Evolutionary conservation across 2,888 invertebrate genomes (phyloP), one percentile per base, ranked within the genome.

Genomic region (Labia minor): DNA sequence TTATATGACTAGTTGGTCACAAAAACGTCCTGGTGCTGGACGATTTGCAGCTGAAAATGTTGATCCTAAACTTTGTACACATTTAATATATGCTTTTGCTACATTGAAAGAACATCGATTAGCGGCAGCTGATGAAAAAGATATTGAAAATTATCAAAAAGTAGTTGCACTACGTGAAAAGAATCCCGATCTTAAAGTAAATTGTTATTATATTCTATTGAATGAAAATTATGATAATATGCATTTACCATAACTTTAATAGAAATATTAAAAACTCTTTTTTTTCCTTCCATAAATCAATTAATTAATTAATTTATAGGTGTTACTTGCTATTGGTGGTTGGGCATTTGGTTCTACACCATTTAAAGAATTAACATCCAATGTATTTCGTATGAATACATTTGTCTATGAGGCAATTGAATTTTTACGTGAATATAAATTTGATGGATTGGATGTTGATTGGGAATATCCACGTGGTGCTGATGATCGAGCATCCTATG

Each of bases 341-440:
- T 96, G 95, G 95, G 93, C 93, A 0, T 95, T 95, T 74, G 95
- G 95, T 11, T 95, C 95, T 0, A 93, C 92, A 0, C 94, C 94
- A 1, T 94, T 93, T 83, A 93, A 92, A 80, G 93, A 94, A 76
- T 82, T 95, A 61, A 94, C 94, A 0, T 88, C 89, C 68, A 95
- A 92, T 76, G 89, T 90, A 2, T 94, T 90, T 84, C 85, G 94
- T 63, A 94, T 94, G 92, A 94, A 94, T 76, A 92, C 93, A 76
- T 95, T 95, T 76, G 94, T 95, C 1, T 95, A 95, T 76, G 92
- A 94, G 77, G 92, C 94, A 18, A 94, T 95, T 68, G 94, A 95
- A 72, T 95, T 94, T 80, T 81, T 95, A 65, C 81, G 95, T 63
- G 91, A 92, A 74, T 91, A 90, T 76, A 89, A 92, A 77, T 94